Evolutionary conservation across 2,113 vertebrate genomes (phyloP).

Genomic region (Lanius ludovicianus): DNA sequence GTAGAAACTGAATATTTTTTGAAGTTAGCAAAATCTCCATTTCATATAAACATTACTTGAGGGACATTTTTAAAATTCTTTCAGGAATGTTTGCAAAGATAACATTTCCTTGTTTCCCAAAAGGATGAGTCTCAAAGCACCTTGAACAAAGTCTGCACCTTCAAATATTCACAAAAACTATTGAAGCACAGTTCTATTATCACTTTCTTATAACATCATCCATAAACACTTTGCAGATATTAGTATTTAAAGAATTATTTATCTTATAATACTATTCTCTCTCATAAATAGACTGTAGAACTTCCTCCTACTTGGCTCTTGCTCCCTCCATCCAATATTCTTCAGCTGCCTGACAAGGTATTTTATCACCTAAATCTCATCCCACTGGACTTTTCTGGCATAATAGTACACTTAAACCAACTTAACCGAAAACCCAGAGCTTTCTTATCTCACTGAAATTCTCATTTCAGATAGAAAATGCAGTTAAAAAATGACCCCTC

Average conservation of each 20-base stretch:
- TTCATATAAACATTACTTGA: background rate
- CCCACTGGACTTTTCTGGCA: background rate
- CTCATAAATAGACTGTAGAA: background rate
- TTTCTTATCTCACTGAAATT: background rate
- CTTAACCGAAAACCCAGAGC: background rate
- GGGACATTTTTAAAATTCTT: background rate
- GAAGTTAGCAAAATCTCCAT: background rate
- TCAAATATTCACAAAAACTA: background rate
- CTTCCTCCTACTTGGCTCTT: background rate
- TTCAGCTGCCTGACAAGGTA: background rate
- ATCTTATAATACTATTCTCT: background rate
- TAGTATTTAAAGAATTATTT: background rate
- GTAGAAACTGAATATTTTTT: background rate
- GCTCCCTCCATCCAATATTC: background rate
- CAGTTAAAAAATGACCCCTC: background rate
- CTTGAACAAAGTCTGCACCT: background rate
- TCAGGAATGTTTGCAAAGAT: background rate
- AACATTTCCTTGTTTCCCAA: background rate
- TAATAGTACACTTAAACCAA: background rate
- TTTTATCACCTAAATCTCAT: conserved; percentile 35
- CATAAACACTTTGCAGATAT: background rate
- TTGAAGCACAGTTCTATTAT: background rate
- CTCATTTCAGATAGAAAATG: background rate
- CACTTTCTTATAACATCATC: background rate
- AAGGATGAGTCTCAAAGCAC: background rate